A percentile compares a stretch with the other conserved stretches of the same genome.
Conservation (phyloP, 2,113 vertebrate species). For the Tupaia tana region DNA sequence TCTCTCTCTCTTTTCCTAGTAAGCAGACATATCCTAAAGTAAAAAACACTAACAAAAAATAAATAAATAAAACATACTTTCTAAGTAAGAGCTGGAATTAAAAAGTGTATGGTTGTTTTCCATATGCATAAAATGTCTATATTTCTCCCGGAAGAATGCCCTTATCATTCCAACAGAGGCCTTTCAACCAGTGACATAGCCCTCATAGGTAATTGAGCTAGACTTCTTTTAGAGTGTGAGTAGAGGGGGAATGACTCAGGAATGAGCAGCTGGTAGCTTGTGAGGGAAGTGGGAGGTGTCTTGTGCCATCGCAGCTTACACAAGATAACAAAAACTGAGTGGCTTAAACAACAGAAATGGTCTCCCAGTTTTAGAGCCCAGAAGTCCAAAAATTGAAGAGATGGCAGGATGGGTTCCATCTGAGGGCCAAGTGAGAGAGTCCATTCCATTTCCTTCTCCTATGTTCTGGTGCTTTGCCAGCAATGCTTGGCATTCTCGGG, state of each 20-base stretch:
- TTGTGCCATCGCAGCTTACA: neutral
- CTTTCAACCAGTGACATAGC: neutral
- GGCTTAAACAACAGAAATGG: neutral
- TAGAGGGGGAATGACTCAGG: accelerated
- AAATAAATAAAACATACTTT: neutral
- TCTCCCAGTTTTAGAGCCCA: neutral
- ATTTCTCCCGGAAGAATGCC: neutral
- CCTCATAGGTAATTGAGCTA: neutral
- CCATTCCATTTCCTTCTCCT: neutral
- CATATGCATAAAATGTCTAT: neutral
- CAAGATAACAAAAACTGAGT: neutral
- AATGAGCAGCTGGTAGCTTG: neutral
- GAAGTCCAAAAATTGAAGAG: neutral
- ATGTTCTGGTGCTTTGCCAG: neutral
- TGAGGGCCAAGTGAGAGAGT: neutral
- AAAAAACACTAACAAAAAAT: too few relatives aligned
- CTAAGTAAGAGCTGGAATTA: neutral
- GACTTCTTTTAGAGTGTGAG: neutral
- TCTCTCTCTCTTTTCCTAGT: too few relatives aligned
- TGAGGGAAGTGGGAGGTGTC: neutral
- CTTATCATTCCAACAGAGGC: neutral
- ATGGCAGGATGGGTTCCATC: neutral
- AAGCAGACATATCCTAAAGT: too few relatives aligned
- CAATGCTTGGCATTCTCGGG: neutral
- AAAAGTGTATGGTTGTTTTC: neutral